Evolutionary conservation across 2,113 vertebrate species (phyloP), one percentile per base, ranked within the genome.

Genomic region (Agapornis roseicollis): DNA sequence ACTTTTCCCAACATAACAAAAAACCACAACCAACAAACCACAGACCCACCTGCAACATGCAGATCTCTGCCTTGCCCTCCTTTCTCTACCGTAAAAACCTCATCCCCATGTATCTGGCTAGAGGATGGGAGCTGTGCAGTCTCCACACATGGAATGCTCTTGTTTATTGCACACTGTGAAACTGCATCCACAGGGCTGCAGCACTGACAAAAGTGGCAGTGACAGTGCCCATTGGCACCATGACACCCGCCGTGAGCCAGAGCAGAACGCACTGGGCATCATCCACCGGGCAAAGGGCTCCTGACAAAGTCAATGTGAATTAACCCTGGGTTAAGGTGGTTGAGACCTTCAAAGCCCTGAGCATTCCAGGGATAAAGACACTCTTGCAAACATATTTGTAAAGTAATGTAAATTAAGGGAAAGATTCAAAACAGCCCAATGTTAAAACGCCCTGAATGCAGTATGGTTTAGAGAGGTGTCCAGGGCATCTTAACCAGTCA

Each of bases 181-280:
- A 10, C 14, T 2, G 0, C 0, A 3, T 83, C 80, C 55, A 70
- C 0, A 1, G 50, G 80, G 63, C 53, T 85, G 72, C 60, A 5
- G 6, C 1, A 2, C 64, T 81, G 90, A 88, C 1, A 13, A 7
- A 44, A 92, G 77, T 0, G 4, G 56, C 0, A 12, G 39, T 90
- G 95, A 81, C 88, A 95, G 80, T 19, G 65, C 65, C 94, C 7
- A 1, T 56, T 74, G 77, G 91, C 94, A 58, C 72, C 0, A 2
- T 61, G 83, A 66, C 86, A 92, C 65, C 13, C 1, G 0, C 74
- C 0, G 3, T 0, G 4, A 1, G 1, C 6, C 28, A 0, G 60
- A 63, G 79, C 50, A 64, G 28, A 2, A 4, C 33, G 55, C 6
- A 2, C 66, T 2, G 0, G 55, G 42, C 63, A 82, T 35, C 56